phyloP scores from a whole-genome alignment of 2,113 vertebrate species.

The Campylorhamphus procurvoides region DNA sequence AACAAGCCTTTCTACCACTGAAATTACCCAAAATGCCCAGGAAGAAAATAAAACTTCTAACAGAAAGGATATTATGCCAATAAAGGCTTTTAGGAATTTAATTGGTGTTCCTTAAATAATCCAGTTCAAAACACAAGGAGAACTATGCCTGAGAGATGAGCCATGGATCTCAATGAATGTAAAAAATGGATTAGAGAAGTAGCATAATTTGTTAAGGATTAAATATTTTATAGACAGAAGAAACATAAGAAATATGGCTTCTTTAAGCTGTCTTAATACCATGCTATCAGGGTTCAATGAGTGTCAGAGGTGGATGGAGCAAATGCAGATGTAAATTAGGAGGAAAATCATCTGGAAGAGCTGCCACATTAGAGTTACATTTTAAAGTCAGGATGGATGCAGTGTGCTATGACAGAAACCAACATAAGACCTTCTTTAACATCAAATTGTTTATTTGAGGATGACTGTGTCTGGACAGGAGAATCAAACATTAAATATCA shows the following conservation, averaged over 20 bases:
- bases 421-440: neutral
- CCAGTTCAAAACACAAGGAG: neutral
- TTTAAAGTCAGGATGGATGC: neutral
- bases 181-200: constrained; percentile 2
- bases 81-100: neutral
- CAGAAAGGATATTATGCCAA: neutral
- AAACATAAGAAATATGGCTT: neutral
- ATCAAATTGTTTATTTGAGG: neutral
- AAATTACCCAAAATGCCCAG: neutral
- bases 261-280: neutral
- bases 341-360: neutral
- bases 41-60: neutral
- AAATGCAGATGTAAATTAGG: neutral
- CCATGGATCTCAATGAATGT: neutral
- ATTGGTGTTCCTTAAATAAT: neutral
- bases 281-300: neutral
- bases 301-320: neutral
- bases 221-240: neutral
- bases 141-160: neutral
- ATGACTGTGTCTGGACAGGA: neutral
- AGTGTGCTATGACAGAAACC: neutral
- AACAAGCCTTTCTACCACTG: neutral
- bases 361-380: neutral
- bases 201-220: neutral
- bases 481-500: neutral